Percentiles rank a stretch among this genome's conserved stretches.
Evolutionary conservation across 2,888 invertebrate genomes (phyloP).

Genomic region (Mylabris sibirica): DNA sequence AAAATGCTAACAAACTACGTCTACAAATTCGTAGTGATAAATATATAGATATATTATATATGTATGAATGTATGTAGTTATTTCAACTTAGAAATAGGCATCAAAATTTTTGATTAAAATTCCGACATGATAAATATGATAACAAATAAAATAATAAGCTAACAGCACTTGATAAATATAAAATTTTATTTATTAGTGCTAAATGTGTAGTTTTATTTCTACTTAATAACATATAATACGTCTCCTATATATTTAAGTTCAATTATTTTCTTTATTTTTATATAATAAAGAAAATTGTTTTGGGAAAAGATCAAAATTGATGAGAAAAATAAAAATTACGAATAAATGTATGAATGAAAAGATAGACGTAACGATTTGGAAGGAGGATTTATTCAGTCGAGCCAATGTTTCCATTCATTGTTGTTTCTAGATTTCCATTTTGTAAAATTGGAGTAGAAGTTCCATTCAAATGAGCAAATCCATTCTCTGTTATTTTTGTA

Average conservation of each 20-base stretch:
- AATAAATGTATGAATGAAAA: constrained; percentile 6
- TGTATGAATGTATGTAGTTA: too few species aligned
- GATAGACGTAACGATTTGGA: constrained; percentile 2
- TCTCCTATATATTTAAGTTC: constrained; percentile 50
- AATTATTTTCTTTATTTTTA: constrained; percentile 31
- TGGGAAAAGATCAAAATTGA: not conserved
- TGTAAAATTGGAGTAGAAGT: constrained; percentile 44
- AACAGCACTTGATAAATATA: constrained; percentile 40
- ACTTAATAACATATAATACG: constrained; percentile 51
- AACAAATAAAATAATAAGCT: not conserved
- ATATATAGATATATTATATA: too few species aligned
- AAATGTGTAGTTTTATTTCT: constrained; percentile 34
- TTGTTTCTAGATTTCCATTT: constrained; percentile 47
- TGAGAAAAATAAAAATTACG: constrained; percentile 12
- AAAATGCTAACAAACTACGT: constrained; percentile 23
- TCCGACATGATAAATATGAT: constrained; percentile 17
- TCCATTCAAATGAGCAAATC: constrained; percentile 50
- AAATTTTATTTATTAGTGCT: constrained; percentile 44
- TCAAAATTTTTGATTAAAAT: constrained; percentile 17
- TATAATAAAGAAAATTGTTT: not conserved
- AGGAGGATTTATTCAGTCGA: constrained; percentile 31
- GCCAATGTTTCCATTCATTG: constrained; percentile 35
- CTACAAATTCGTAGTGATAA: constrained; percentile 26
- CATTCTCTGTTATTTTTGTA: constrained; percentile 53
- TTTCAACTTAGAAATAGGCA: constrained; percentile 15